Evolutionary conservation across 2,113 vertebrate species (phyloP).

Genomic region (Uria lomvia): DNA sequence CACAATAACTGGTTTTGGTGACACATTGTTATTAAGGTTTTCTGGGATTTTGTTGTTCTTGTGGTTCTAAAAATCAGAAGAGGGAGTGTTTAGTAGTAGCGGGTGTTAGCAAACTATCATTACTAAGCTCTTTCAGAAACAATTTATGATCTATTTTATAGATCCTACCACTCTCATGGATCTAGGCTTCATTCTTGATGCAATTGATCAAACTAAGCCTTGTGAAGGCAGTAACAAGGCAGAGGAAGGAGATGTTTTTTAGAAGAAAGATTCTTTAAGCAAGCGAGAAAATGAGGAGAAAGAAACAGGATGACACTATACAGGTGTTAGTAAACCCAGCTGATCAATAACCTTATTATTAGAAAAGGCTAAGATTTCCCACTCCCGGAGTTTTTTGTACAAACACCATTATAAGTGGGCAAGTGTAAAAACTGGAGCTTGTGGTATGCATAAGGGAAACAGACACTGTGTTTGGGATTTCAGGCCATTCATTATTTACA

Average conservation of each 20-base stretch:
- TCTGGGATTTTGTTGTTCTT: neutral
- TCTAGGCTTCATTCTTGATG: slow-evolving; percentile 8
- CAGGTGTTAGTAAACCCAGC: slow-evolving; percentile 25
- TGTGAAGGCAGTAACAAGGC: slow-evolving; percentile 39
- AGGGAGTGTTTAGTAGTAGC: neutral
- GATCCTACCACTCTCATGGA: neutral
- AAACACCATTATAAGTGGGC: neutral
- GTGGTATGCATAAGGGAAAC: neutral
- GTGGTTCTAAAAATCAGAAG: neutral
- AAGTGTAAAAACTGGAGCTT: neutral
- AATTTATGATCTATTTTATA: slow-evolving; percentile 20
- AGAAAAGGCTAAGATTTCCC: slow-evolving; percentile 34
- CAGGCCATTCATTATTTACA: slow-evolving; percentile 43
- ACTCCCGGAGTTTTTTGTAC: neutral
- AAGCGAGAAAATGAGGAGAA: slow-evolving; percentile 37
- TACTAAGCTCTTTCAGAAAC: neutral
- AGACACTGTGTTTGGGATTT: neutral
- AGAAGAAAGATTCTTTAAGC: slow-evolving; percentile 9
- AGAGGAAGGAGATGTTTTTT: neutral
- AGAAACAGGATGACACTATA: slow-evolving; percentile 1
- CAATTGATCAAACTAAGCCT: slow-evolving; percentile 58
- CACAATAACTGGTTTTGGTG: neutral
- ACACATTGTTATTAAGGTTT: neutral
- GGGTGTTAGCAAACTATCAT: neutral
- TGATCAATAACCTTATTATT: slow-evolving; percentile 37